Evolutionary conservation across 2,888 invertebrate species (phyloP).

Genomic region (Drosophila austrosaltans): DNA sequence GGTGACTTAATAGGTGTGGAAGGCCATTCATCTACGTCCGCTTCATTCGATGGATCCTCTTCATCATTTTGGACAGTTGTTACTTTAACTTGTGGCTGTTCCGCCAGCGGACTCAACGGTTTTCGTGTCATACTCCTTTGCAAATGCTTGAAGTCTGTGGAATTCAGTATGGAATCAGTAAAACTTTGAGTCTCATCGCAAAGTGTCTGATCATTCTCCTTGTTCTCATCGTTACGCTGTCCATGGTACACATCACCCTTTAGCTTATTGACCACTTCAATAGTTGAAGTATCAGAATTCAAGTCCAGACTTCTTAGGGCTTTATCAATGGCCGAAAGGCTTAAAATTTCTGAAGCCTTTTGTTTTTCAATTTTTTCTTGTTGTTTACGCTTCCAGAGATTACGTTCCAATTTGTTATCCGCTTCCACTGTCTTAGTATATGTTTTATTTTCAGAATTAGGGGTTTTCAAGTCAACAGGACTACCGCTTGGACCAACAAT

Average conservation of each 20-base stretch:
- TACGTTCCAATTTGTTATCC: slow-evolving; percentile 48
- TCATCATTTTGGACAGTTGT: slow-evolving; percentile 43
- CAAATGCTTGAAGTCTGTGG: slow-evolving; percentile 71
- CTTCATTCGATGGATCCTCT: slow-evolving; percentile 63
- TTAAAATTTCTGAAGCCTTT: slow-evolving; percentile 74
- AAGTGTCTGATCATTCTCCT: slow-evolving; percentile 54
- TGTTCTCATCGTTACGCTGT: slow-evolving; percentile 28
- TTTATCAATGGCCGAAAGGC: slow-evolving; percentile 80
- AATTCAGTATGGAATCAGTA: slow-evolving; percentile 79
- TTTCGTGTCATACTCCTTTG: slow-evolving; percentile 67
- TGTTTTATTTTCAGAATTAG: slow-evolving; percentile 76
- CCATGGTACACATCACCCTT: slow-evolving; percentile 35
- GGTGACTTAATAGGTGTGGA: slow-evolving; percentile 69
- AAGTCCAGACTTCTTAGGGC: slow-evolving; percentile 78
- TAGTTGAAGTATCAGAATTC: slow-evolving; percentile 72
- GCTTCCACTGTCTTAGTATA: slow-evolving; percentile 70
- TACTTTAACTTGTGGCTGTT: slow-evolving; percentile 55
- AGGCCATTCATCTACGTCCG: slow-evolving; percentile 81
- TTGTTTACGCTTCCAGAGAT: slow-evolving; percentile 57
- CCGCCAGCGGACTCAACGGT: slow-evolving; percentile 77
- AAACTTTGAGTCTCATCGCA: slow-evolving; percentile 80
- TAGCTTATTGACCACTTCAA: slow-evolving; percentile 70
- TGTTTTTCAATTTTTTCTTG: slow-evolving; percentile 69
- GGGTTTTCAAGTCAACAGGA: slow-evolving; percentile 64
- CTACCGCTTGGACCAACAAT: slow-evolving; percentile 67